phyloP scores from a whole-genome alignment of 2,113 vertebrate species.

The Bubalus kerabau region DNA sequence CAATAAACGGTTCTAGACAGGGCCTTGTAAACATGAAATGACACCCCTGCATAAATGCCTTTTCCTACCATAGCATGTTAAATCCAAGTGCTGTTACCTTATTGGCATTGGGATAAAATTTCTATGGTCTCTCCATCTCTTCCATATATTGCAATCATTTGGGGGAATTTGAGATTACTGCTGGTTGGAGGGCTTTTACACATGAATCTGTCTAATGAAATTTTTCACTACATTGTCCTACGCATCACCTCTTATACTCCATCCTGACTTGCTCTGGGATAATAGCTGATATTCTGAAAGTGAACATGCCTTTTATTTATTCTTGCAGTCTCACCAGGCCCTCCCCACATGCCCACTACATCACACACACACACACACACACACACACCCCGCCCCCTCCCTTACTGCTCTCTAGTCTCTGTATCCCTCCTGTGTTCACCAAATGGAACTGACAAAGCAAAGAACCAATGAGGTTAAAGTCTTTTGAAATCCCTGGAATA shows the following conservation, averaged over 20 bases:
- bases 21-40: conserved; percentile 63
- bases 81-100: conserved; percentile 63
- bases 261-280: conserved; percentile 28
- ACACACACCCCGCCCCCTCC: background rate
- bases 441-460: conserved; percentile 63
- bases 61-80: conserved; percentile 60
- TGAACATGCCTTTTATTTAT: conserved; percentile 58
- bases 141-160: conserved; percentile 39
- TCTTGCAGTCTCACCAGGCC: conserved; percentile 31
- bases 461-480: conserved; percentile 70
- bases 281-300: conserved; percentile 52
- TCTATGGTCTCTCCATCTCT: conserved; percentile 48
- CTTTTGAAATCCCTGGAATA: conserved; percentile 70
- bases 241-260: conserved; percentile 44
- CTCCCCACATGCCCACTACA: background rate
- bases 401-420: conserved; percentile 34
- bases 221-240: conserved; percentile 55
- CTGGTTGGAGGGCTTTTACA: conserved; percentile 53
- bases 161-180: conserved; percentile 39
- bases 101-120: conserved; percentile 62
- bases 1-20: conserved; percentile 66
- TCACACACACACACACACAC: background rate
- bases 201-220: conserved; percentile 39
- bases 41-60: conserved; percentile 63
- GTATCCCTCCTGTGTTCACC: conserved; percentile 45